Base-by-base conservation (phyloP, 2,797 vertebrate genomes). In the Peromyscus aztecus region DNA sequence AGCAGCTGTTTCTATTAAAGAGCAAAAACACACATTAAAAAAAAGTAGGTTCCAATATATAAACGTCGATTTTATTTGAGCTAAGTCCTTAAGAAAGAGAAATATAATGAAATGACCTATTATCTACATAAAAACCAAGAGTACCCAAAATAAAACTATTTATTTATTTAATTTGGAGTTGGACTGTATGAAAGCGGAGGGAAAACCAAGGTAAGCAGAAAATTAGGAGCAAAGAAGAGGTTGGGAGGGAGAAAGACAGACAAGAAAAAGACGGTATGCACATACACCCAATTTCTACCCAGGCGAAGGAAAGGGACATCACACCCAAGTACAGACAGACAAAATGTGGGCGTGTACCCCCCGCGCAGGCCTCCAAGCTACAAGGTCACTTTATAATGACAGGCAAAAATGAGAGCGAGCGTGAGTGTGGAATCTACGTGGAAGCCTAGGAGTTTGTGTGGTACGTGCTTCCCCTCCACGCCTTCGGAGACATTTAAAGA, bases 401-500 rank as follows among this genome's bases (percentile, higher is more conserved):
- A 93, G 82, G 83, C 83, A 93, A 75, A 91, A 63, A 37, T 19
- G 52, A 23, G 37, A 80, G 55, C 31, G 43, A 76, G 55, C 31
- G 1, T 14, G 24, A 67, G 49, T 21, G n/a, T 0, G 49, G n/a
- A 46, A 19, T 61, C 37, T 40, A 80, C 34, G 19, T 3, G 40
- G 81, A 82, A 31, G 84, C 34, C 71, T 55, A 49, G 9, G n/a
- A 76, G 49, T 75, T 86, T 91, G 90, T 90, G 55, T 1, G 82
- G 71, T 82, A 73, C 0, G 57, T 11, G 34, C 61, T 73, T 95
- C 55, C 89, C 67, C 90, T 59, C 67, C 46, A 78, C 13, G 89
- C 71, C 90, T 92, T 96, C 92, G 61, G 92, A 81, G 95, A 96
- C 59, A 59, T 67, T 94, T 97, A 89, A 37, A 89, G 83, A 87